Conservation (phyloP, 1,140 invertebrate species). For the Ceratosolen solmsi region DNA sequence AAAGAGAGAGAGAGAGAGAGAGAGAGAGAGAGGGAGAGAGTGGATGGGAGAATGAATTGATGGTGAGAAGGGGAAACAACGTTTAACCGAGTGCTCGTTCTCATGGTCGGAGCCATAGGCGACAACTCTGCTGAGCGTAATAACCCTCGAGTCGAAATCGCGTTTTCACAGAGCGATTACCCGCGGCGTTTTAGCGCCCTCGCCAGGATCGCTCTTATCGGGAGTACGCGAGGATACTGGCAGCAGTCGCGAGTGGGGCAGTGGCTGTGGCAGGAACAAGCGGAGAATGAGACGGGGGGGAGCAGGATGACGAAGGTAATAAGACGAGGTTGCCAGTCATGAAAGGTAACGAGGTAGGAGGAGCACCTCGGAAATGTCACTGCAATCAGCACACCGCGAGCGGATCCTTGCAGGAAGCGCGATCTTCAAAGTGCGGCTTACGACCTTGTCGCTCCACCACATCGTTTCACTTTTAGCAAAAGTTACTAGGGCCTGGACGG, state of each 20-base stretch:
- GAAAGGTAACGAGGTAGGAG: slow-evolving; percentile 45
- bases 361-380: slow-evolving; percentile 34
- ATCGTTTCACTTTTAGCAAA: neutral
- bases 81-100: too few species aligned
- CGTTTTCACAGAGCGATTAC: slow-evolving; percentile 42
- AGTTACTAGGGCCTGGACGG: neutral
- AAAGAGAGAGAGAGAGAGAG: too few species aligned
- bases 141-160: neutral
- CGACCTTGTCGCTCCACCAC: slow-evolving; percentile 27
- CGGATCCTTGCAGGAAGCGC: neutral
- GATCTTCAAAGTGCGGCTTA: slow-evolving; percentile 45
- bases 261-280: neutral
- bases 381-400: slow-evolving; percentile 38
- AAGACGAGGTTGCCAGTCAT: slow-evolving; percentile 46
- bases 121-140: neutral
- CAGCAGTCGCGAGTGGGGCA: neutral
- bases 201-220: neutral
- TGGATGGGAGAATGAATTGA: too few species aligned
- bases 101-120: neutral
- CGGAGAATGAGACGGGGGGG: neutral
- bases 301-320: slow-evolving; percentile 32
- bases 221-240: neutral
- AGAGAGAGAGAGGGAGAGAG: too few species aligned
- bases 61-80: too few species aligned
- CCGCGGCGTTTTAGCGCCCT: neutral